Conservation (phyloP, 2,888 invertebrate genomes). For the Drosophila helvetica region DNA sequence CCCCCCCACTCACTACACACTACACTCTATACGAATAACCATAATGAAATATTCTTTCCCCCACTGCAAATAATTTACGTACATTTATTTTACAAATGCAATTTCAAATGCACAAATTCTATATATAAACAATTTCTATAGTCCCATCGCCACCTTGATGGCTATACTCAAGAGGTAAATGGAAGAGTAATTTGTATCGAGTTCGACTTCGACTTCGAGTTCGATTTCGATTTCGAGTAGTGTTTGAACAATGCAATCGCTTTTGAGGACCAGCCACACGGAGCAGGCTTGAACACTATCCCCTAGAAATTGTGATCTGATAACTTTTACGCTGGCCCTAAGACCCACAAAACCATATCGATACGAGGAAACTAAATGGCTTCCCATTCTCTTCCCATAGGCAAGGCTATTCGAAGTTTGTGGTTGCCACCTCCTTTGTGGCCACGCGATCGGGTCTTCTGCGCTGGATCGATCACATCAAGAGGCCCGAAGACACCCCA, state of each 20-base stretch:
- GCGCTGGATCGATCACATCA: constrained; percentile 92
- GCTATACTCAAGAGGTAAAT: constrained; percentile 97
- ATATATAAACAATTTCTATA: constrained; percentile 83
- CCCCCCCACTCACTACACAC: constrained; percentile 7
- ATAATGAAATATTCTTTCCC: constrained; percentile 46
- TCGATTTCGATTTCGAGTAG: constrained; percentile 52
- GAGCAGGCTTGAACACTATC: constrained; percentile 47
- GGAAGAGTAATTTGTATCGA: constrained; percentile 63
- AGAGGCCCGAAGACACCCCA: constrained; percentile 85
- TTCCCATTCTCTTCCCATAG: constrained; percentile 86
- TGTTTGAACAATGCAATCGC: constrained; percentile 44
- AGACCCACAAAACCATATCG: not conserved
- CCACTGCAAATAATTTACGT: constrained; percentile 38
- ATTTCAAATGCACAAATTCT: constrained; percentile 52
- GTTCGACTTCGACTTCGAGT: constrained; percentile 45
- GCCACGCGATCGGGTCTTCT: constrained; percentile 95
- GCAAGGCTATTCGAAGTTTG: constrained; percentile 94
- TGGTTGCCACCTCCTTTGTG: constrained; percentile 92
- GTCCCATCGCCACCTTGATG: constrained; percentile 98
- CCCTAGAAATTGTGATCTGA: constrained; percentile 13
- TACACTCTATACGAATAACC: constrained; percentile 31
- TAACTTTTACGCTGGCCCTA: constrained; percentile 8
- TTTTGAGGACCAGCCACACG: constrained; percentile 40
- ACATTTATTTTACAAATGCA: constrained; percentile 32
- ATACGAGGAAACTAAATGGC: constrained; percentile 2